Base-by-base conservation (phyloP, 2,113 vertebrate species). In the Zosterops lateralis region DNA sequence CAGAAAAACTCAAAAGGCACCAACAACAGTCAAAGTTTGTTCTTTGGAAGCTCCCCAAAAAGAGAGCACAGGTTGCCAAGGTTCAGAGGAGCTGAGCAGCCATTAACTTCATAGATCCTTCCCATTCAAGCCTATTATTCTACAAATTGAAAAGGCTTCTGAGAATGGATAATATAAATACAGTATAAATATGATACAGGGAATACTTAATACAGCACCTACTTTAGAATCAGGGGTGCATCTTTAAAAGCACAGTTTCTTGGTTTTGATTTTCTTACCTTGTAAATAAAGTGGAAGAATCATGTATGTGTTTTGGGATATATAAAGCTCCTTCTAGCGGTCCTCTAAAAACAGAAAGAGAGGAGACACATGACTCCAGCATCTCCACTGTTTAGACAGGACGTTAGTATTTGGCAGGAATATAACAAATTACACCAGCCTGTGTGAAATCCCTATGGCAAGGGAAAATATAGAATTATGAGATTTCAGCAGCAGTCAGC, bases 101-200 rank as follows among this genome's bases (percentile, higher is more conserved):
- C 47, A 62, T 87, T 54, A 94, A 71, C 32, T 84, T 75, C 71
- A 58, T 57, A 65, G 19, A 56, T 70, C 36, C 38, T 95, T 95
- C 20, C 48, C 17, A 34, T 83, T 83, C 64, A 71, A 53, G 13
- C 4, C 40, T 77, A 9, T 62, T 64, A 36, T 56, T 74, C 53
- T 45, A 32, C 25, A 85, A 44, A 58, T 85, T 88, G 83, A 95
- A 91, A 89, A 68, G 58, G 17, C 40, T 62, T 95, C 88, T 93
- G 47, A 58, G 40, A 42, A 47, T 51, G 21, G 26, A 40, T 48
- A 31, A 74, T 67, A 48, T 25, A 67, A 79, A 73, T 44, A 45
- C 14, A 60, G 48, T 31, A 44, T 16, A 73, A 76, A 70, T 48
- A 15, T 36, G 15, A 40, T 71, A 56, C 28, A 71, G 26, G 34